These are phyloP conservation scores for Scolopax mira DNA, from an alignment of 2,113 vertebrate species.

Conservation along the genomic window DNA sequence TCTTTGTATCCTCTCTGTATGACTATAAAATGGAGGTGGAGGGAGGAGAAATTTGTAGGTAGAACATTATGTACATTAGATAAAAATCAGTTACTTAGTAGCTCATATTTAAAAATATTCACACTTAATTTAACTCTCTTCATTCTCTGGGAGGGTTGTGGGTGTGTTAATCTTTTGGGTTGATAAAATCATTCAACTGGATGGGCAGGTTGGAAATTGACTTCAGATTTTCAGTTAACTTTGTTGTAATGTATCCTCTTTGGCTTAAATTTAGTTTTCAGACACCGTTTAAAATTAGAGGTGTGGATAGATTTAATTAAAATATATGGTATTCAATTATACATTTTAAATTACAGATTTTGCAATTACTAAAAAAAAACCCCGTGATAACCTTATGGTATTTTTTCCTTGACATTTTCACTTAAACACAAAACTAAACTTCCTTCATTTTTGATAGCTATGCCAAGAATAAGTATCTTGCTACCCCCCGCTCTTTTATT, in stretches of 20 bases:
- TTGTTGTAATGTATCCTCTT: not conserved
- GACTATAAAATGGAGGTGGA: not conserved
- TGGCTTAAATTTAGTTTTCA: not conserved
- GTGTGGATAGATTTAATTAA: not conserved
- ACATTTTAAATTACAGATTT: not conserved
- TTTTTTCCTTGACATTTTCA: not conserved
- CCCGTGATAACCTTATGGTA: not conserved
- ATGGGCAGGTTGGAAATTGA: not conserved
- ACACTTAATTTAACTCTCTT: constrained; percentile 32
- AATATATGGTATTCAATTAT: not conserved
- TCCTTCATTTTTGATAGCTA: not conserved
- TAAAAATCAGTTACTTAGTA: constrained; percentile 12
- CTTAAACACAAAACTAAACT: not conserved
- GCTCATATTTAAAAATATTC: constrained; percentile 31
- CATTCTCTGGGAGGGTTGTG: not conserved
- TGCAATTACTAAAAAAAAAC: not conserved
- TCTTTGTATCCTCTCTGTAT: not conserved
- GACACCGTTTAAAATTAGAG: not conserved
- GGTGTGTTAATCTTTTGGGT: not conserved
- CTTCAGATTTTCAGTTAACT: not conserved
- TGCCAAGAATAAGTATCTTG: not conserved
- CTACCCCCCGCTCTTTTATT: not conserved
- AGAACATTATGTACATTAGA: not conserved
- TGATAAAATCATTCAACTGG: constrained; percentile 10
- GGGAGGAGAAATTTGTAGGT: constrained; percentile 6